phyloP scores from a whole-genome alignment of 2,797 vertebrate species.

The Anguilla anguilla region DNA sequence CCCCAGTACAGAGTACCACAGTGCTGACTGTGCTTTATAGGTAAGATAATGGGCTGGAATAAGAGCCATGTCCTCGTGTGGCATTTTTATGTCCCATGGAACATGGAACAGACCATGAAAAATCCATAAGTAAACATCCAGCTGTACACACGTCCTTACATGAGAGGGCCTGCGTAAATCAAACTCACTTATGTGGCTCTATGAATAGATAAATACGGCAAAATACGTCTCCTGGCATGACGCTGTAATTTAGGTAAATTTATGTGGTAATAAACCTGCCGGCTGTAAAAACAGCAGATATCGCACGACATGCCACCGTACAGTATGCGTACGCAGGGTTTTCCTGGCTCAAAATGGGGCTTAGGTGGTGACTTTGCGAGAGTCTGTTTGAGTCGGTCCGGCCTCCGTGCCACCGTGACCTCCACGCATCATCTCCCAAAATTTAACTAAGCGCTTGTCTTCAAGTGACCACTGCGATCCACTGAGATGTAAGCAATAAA shows the following conservation, averaged over 20 bases:
- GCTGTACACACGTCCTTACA: neutral
- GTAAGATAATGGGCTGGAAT: neutral
- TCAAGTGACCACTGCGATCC: no score
- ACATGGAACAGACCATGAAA: neutral
- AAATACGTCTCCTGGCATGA: neutral
- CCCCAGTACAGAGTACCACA: neutral
- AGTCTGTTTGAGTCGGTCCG: no score
- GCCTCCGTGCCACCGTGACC: no score
- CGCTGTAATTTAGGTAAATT: neutral
- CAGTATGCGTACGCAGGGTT: neutral
- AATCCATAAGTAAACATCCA: neutral
- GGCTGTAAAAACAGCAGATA: neutral
- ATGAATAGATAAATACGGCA: neutral
- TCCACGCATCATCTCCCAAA: no score
- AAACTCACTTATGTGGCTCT: neutral
- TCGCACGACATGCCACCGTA: neutral
- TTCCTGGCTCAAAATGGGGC: neutral
- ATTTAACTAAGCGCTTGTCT: no score
- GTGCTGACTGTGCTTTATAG: conserved; percentile 32
- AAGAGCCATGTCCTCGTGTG: neutral
- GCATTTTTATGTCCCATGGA: neutral
- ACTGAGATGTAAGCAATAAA: no score
- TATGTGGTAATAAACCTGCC: neutral
- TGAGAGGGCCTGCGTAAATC: neutral
- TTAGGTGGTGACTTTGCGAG: neutral